Percentiles rank a stretch among this genome's conserved stretches.
Conservation (phyloP, 2,888 invertebrate species). For the Argyra leucocephala region DNA sequence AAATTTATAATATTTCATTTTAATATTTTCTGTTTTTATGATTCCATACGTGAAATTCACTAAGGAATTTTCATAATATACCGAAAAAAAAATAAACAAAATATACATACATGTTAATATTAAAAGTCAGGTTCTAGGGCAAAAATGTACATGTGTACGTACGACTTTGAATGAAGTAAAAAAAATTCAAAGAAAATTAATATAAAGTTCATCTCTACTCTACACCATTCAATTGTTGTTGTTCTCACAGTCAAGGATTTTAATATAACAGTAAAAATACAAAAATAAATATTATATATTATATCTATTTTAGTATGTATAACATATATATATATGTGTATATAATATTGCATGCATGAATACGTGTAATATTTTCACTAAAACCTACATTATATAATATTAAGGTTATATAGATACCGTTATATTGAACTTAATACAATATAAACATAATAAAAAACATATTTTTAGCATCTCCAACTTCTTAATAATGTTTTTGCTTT, state of each 20-base stretch:
- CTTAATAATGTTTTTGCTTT: constrained; percentile 6
- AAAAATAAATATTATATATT: no score
- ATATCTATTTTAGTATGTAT: no score
- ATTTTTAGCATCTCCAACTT: constrained; percentile 1
- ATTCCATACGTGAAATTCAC: neutral
- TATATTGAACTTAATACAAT: neutral
- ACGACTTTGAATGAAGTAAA: no score
- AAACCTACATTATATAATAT: neutral
- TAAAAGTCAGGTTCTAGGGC: no score
- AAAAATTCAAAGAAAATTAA: no score
- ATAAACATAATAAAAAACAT: constrained; percentile 1
- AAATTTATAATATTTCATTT: neutral
- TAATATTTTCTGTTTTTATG: neutral
- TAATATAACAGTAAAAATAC: no score
- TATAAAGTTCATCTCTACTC: no score
- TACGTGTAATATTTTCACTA: neutral
- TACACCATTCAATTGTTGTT: no score
- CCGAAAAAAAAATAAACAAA: no score
- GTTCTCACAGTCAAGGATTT: no score
- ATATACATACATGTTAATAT: no score
- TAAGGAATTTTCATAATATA: neutral
- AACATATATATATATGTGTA: neutral
- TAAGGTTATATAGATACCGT: neutral
- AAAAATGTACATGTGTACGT: no score
- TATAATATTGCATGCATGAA: neutral